phyloP scores from a whole-genome alignment of 1,140 invertebrate genomes.

The Leptopilina clavipes region DNA sequence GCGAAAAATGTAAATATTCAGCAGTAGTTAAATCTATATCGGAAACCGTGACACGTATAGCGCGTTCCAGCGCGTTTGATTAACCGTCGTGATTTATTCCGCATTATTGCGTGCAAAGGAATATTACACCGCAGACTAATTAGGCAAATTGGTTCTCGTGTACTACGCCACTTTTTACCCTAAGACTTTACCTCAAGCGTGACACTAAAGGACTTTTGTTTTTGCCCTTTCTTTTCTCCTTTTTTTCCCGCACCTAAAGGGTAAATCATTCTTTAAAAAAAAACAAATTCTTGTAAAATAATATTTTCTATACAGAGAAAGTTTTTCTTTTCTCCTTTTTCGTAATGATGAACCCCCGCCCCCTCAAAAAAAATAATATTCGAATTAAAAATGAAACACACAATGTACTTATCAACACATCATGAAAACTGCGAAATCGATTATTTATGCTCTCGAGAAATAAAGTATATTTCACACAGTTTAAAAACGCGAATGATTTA shows the following conservation, averaged over 20 bases:
- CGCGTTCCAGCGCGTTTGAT: conserved; percentile 32
- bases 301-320: too few species aligned
- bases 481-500: conserved; percentile 28
- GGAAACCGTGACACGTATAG: conserved; percentile 24
- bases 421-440: neutral
- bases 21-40: conserved; percentile 21
- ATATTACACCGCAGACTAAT: conserved; percentile 33
- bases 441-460: conserved; percentile 24
- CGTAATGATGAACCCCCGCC: too few species aligned
- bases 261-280: neutral
- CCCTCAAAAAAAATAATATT: conserved; percentile 13
- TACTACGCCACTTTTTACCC: conserved; percentile 26
- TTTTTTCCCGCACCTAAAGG: neutral
- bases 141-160: conserved; percentile 34
- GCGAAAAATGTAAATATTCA: conserved; percentile 10
- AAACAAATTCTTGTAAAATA: neutral
- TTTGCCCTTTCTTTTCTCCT: neutral
- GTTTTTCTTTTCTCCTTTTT: too few species aligned
- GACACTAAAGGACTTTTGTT: conserved; percentile 30
- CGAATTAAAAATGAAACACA: conserved; percentile 5
- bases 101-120: conserved; percentile 33
- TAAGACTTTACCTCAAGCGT: conserved; percentile 18
- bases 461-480: conserved; percentile 5
- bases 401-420: conserved; percentile 24
- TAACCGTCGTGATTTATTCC: conserved; percentile 31